phyloP scores from a whole-genome alignment of 2,888 invertebrate species.

The Ophion ellenae region DNA sequence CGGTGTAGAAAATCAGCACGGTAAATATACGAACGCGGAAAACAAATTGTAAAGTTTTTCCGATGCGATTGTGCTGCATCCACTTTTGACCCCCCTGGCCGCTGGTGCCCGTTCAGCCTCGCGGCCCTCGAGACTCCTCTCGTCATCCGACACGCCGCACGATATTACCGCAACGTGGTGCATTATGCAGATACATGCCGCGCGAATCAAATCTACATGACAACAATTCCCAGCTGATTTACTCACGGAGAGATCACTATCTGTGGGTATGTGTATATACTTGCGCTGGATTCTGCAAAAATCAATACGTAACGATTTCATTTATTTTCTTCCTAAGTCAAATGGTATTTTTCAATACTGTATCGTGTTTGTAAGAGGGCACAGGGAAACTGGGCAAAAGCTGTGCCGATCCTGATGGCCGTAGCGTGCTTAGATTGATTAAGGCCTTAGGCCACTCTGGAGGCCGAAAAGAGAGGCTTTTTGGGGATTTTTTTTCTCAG shows the following conservation, averaged over 20 bases:
- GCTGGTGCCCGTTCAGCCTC: not conserved
- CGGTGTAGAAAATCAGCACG: slow-evolving; percentile 34
- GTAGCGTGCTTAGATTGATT: too few relatives aligned
- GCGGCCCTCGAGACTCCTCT: not conserved
- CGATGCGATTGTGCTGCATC: slow-evolving; percentile 20
- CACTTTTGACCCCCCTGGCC: not conserved
- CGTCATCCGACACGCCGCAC: slow-evolving; percentile 18
- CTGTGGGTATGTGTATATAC: not conserved
- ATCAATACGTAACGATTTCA: not conserved
- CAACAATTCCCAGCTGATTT: slow-evolving; percentile 32
- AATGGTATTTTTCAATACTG: not conserved
- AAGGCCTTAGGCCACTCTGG: too few relatives aligned
- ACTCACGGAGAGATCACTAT: not conserved
- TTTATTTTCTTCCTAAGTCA: not conserved
- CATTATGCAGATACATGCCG: slow-evolving; percentile 20
- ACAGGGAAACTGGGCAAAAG: too few relatives aligned
- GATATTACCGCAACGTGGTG: not conserved
- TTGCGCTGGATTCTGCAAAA: not conserved
- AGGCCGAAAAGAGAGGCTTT: too few relatives aligned
- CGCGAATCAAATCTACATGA: slow-evolving; percentile 44
- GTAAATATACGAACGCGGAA: slow-evolving; percentile 21
- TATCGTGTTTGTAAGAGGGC: too few relatives aligned
- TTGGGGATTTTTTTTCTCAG: too few relatives aligned
- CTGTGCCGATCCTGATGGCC: too few relatives aligned
- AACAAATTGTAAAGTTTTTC: slow-evolving; percentile 18